These are phyloP conservation scores for Chrysopa pallens DNA, from an alignment of 1,140 invertebrate genomes.

Conservation along the genomic window DNA sequence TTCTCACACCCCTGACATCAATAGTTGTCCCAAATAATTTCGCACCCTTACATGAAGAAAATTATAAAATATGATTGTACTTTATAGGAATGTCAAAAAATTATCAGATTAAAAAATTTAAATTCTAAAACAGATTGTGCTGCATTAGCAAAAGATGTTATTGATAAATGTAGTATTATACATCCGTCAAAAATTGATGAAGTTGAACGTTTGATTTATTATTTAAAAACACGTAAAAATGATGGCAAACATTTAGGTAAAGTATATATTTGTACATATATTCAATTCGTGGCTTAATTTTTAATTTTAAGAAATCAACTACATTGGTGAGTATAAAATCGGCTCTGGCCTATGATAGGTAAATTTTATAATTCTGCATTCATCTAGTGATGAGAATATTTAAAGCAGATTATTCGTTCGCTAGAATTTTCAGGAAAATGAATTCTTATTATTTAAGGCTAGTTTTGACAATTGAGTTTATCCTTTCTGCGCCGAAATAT, in stretches of 20 bases:
- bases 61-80: too few species aligned
- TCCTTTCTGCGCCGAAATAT: too few species aligned
- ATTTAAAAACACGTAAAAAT: slow-evolving; percentile 66
- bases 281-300: not conserved
- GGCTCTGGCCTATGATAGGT: too few species aligned
- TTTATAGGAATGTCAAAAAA: slow-evolving; percentile 53
- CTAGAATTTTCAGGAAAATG: too few species aligned
- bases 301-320: slow-evolving; percentile 2
- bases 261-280: slow-evolving; percentile 2
- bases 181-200: slow-evolving; percentile 67
- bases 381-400: too few species aligned
- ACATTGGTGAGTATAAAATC: slow-evolving; percentile 7
- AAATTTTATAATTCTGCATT: too few species aligned
- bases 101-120: slow-evolving; percentile 70
- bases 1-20: too few species aligned
- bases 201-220: slow-evolving; percentile 83
- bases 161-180: slow-evolving; percentile 78
- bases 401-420: too few species aligned
- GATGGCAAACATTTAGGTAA: not conserved
- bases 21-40: too few species aligned
- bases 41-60: too few species aligned
- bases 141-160: slow-evolving; percentile 66
- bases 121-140: slow-evolving; percentile 64
- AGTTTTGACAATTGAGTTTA: too few species aligned
- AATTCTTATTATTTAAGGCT: too few species aligned